Conservation (phyloP, 2,797 vertebrate genomes). For the Coregonus ussuriensis region DNA sequence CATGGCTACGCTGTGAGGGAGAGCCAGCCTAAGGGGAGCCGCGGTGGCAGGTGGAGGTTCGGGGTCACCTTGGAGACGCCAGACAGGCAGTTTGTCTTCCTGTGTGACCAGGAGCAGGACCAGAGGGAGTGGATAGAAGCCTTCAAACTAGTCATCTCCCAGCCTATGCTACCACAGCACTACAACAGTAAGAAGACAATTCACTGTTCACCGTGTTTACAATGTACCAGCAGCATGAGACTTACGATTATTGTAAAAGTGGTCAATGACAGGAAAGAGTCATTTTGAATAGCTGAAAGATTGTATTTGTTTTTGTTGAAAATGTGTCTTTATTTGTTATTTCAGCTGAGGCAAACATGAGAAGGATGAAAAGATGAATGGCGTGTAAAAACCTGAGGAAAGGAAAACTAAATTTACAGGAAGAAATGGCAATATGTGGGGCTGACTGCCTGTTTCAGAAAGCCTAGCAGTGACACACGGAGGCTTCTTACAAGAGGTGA, state of each 20-base stretch:
- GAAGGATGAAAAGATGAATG: conserved; percentile 37
- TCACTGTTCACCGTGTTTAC: neutral
- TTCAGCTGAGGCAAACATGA: conserved; percentile 70
- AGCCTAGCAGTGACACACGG: neutral
- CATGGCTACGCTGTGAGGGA: conserved; percentile 79
- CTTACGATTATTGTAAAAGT: neutral
- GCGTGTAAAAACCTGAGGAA: neutral
- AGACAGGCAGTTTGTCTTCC: conserved; percentile 80
- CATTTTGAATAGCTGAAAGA: neutral
- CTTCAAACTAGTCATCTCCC: conserved; percentile 76
- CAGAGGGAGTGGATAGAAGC: conserved; percentile 86
- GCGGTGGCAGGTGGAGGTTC: conserved; percentile 73
- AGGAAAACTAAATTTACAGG: conserved; percentile 33
- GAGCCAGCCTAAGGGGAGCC: conserved; percentile 61
- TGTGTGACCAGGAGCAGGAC: conserved; percentile 83
- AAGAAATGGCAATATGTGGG: conserved; percentile 18
- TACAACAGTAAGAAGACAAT: conserved; percentile 61
- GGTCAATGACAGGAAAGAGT: neutral
- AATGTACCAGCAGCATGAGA: neutral
- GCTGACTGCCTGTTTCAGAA: neutral
- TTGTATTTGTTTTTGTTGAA: neutral
- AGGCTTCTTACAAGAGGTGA: neutral
- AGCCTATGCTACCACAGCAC: conserved; percentile 76
- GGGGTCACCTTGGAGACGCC: conserved; percentile 83
- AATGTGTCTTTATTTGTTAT: neutral